Conservation (phyloP, 1,140 invertebrate species). For the Nephila pilipes region DNA sequence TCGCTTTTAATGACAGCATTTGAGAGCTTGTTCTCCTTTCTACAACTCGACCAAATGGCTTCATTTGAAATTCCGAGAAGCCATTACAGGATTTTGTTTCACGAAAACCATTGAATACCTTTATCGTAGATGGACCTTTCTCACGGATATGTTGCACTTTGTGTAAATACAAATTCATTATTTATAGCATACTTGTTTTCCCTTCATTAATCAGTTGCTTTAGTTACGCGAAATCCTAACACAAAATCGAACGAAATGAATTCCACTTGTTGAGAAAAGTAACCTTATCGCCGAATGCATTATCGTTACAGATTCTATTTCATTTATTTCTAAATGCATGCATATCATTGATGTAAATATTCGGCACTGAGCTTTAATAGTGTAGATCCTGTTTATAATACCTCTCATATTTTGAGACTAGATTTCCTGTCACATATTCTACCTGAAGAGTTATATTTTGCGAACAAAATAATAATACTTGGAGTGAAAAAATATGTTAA, state of each 20-base stretch:
- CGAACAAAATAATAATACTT: no score
- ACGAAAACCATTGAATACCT: background rate
- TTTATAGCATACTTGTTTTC: background rate
- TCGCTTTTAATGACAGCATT: background rate
- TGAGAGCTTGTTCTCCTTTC: background rate
- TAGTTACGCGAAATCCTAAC: background rate
- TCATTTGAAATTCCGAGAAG: conserved; percentile 1
- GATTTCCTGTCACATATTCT: no score
- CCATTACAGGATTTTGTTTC: background rate
- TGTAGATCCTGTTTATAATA: no score
- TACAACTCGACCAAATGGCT: background rate
- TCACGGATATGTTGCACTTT: background rate
- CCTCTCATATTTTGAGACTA: no score
- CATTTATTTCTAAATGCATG: no score
- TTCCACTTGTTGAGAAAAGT: background rate
- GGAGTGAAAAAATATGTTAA: no score
- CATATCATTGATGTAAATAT: no score
- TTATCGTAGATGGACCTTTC: background rate
- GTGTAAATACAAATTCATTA: background rate
- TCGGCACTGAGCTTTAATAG: no score
- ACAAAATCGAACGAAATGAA: background rate
- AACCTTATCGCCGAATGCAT: no score
- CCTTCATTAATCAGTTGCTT: background rate
- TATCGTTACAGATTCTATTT: no score
- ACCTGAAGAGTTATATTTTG: no score